phyloP scores from a whole-genome alignment of 2,888 invertebrate species.

The Linhomoeus sp. region DNA sequence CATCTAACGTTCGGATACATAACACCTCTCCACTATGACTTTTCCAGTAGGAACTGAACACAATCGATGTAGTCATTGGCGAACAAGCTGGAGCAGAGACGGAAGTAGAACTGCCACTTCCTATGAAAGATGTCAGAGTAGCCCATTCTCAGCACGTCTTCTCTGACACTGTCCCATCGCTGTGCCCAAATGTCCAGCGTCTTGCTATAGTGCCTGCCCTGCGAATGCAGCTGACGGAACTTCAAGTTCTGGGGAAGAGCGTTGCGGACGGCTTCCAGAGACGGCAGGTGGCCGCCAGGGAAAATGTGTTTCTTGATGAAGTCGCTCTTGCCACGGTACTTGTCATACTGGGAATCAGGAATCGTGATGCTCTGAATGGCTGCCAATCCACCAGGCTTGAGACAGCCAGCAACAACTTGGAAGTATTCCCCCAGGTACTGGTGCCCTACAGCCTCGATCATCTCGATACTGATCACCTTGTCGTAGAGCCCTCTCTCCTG shows the following conservation, averaged over 20 bases:
- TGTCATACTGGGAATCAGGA: slow-evolving; percentile 17
- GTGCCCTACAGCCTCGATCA: slow-evolving; percentile 22
- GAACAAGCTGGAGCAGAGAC: slow-evolving; percentile 17
- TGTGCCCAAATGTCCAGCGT: slow-evolving; percentile 17
- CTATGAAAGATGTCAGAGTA: slow-evolving; percentile 13
- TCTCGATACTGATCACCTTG: slow-evolving; percentile 15
- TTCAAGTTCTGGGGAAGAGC: not conserved
- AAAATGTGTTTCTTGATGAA: slow-evolving; percentile 23
- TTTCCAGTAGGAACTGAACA: slow-evolving; percentile 12
- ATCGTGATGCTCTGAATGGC: slow-evolving; percentile 17
- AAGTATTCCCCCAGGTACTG: slow-evolving; percentile 17
- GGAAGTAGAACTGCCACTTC: slow-evolving; percentile 21
- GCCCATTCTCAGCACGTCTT: slow-evolving; percentile 9
- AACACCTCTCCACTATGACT: no score
- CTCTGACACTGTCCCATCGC: slow-evolving; percentile 13
- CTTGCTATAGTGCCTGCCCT: slow-evolving; percentile 16
- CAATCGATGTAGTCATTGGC: slow-evolving; percentile 14
- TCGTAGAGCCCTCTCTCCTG: slow-evolving; percentile 12
- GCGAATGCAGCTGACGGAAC: not conserved
- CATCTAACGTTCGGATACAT: no score
- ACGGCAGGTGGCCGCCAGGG: slow-evolving; percentile 21
- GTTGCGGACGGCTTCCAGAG: slow-evolving; percentile 7
- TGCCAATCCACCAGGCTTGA: slow-evolving; percentile 13
- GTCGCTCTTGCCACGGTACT: slow-evolving; percentile 14
- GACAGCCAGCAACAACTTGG: slow-evolving; percentile 12